A percentile compares a stretch with the other conserved stretches of the same genome.
These are phyloP conservation scores for Neodon shergylaensis DNA, from an alignment of 2,113 vertebrate genomes.

Conservation along the genomic window DNA sequence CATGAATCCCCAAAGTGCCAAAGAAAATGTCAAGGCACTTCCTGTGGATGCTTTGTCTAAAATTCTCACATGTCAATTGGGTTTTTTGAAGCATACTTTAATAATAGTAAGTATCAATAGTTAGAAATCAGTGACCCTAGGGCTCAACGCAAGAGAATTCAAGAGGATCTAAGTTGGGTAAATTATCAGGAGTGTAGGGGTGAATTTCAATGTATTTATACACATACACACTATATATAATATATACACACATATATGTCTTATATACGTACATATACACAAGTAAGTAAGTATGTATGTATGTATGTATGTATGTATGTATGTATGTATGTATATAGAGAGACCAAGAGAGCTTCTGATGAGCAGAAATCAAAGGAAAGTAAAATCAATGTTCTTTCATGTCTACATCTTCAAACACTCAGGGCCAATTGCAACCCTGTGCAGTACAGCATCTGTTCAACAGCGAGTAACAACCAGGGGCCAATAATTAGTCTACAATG, in stretches of 20 bases:
- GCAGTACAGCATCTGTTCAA: neutral
- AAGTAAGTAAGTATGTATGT: too few species aligned
- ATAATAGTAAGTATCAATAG: neutral
- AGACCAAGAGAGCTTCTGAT: neutral
- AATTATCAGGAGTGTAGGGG: neutral
- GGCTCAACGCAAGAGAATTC: neutral
- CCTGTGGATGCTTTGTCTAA: neutral
- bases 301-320: neutral
- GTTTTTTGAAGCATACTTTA: conserved; percentile 21
- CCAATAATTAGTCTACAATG: neutral
- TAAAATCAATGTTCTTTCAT: neutral
- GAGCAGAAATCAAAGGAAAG: neutral
- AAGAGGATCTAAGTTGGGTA: neutral
- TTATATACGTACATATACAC: too few species aligned
- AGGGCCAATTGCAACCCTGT: neutral
- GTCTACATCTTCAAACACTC: neutral
- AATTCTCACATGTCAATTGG: neutral
- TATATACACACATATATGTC: too few species aligned
- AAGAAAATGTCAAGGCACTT: conserved; percentile 9
- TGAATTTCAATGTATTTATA: too few species aligned
- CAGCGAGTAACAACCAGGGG: neutral
- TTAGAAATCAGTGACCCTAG: neutral
- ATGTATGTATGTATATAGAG: neutral
- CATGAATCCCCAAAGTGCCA: neutral
- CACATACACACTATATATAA: too few species aligned